Evolutionary conservation across 2,888 invertebrate species (phyloP).

Genomic region (Latheticus oryzae): DNA sequence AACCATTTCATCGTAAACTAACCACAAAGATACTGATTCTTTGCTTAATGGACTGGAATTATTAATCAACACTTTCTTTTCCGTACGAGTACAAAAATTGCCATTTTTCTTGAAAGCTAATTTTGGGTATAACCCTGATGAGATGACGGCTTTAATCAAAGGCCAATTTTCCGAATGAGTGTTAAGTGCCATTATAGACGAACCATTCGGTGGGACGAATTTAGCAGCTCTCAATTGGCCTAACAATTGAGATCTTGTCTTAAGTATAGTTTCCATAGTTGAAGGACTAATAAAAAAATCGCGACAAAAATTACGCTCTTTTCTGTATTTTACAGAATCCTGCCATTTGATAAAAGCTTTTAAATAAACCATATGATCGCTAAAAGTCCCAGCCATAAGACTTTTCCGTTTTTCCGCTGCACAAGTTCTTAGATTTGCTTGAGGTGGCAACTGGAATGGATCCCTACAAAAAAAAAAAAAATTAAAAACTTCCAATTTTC

Average conservation of each 20-base stretch:
- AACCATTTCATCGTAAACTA: constrained; percentile 88
- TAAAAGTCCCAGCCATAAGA: constrained; percentile 81
- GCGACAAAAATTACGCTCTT: constrained; percentile 66
- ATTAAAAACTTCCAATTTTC: constrained; percentile 1
- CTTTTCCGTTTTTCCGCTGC: constrained; percentile 73
- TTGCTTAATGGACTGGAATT: constrained; percentile 69
- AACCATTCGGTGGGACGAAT: constrained; percentile 74
- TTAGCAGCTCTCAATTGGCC: constrained; percentile 83
- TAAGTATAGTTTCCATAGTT: constrained; percentile 91
- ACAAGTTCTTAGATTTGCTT: constrained; percentile 73
- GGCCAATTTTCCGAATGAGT: constrained; percentile 88
- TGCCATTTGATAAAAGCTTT: constrained; percentile 77
- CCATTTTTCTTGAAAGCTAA: constrained; percentile 71
- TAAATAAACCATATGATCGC: constrained; percentile 91
- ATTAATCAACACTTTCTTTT: constrained; percentile 73
- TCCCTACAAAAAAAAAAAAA: constrained; percentile 66
- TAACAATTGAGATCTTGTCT: constrained; percentile 84
- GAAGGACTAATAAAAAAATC: constrained; percentile 82
- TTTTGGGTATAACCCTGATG: constrained; percentile 92
- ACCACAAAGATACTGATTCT: constrained; percentile 76
- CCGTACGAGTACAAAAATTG: constrained; percentile 63
- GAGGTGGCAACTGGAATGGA: constrained; percentile 81
- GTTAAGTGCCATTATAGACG: constrained; percentile 84
- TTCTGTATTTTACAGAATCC: constrained; percentile 11
- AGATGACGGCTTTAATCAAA: constrained; percentile 89